phyloP scores from a whole-genome alignment of 2,888 invertebrate species.

The Arge pagana region DNA sequence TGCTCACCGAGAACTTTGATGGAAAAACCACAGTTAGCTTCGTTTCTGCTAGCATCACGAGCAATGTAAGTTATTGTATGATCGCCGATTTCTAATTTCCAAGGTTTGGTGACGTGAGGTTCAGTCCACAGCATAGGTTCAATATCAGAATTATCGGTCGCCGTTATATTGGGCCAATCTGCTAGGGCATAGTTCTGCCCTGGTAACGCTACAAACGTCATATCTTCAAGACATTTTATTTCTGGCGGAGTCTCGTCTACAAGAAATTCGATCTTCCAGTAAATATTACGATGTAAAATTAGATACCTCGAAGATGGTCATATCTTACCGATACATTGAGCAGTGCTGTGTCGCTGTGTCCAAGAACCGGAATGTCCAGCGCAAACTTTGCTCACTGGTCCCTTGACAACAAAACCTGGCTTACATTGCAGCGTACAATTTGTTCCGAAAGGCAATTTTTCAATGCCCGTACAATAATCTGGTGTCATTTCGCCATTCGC shows the following conservation, averaged over 20 bases:
- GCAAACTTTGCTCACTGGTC: slow-evolving; percentile 62
- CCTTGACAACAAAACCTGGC: slow-evolving; percentile 65
- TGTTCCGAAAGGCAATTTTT: slow-evolving; percentile 64
- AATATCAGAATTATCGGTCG: slow-evolving; percentile 64
- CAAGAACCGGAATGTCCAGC: slow-evolving; percentile 63
- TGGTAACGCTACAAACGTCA: slow-evolving; percentile 57
- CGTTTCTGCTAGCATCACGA: slow-evolving; percentile 66
- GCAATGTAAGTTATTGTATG: slow-evolving; percentile 67
- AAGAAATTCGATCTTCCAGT: slow-evolving; percentile 25
- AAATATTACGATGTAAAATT: background rate
- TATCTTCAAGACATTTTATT: slow-evolving; percentile 64
- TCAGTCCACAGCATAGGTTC: slow-evolving; percentile 64
- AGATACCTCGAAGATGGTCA: background rate
- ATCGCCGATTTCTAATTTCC: slow-evolving; percentile 64
- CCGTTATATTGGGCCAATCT: slow-evolving; percentile 59
- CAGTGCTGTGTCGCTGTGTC: slow-evolving; percentile 58
- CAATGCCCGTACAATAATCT: slow-evolving; percentile 59
- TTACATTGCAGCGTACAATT: slow-evolving; percentile 65
- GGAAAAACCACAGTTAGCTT: slow-evolving; percentile 65
- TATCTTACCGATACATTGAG: slow-evolving; percentile 60
- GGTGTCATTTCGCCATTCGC: slow-evolving; percentile 63
- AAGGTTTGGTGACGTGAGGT: slow-evolving; percentile 63
- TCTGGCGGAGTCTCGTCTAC: slow-evolving; percentile 65
- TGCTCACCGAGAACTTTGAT: slow-evolving; percentile 62
- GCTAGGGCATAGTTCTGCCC: slow-evolving; percentile 62